A percentile compares a stretch with the other conserved stretches of the same genome.
Conservation (phyloP, 2,797 vertebrate genomes). For the Monodelphis domestica region DNA sequence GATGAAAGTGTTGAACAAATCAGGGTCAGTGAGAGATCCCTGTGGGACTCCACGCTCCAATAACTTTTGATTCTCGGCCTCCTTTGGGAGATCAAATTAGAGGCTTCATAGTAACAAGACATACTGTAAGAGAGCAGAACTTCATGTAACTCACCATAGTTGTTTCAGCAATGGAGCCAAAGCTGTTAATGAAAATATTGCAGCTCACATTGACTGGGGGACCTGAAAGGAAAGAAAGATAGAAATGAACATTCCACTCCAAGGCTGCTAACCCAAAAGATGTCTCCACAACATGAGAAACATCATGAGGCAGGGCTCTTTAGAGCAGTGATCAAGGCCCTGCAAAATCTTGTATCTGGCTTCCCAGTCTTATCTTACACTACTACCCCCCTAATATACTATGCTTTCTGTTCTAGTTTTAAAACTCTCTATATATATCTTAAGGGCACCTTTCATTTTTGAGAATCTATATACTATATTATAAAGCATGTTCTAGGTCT, state of each 20-base stretch:
- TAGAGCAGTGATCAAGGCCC: background rate
- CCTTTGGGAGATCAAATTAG: background rate
- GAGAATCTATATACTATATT: background rate
- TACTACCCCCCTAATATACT: background rate
- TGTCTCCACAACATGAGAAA: background rate
- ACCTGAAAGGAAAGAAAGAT: slow-evolving; percentile 88
- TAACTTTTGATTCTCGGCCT: background rate
- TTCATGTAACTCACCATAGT: slow-evolving; percentile 93
- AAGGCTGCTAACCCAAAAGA: background rate
- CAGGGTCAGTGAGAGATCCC: background rate
- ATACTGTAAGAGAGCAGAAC: slow-evolving; percentile 57
- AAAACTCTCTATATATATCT: background rate
- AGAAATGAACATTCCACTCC: slow-evolving; percentile 58
- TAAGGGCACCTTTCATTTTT: background rate
- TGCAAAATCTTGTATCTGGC: background rate
- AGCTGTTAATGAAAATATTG: slow-evolving; percentile 99
- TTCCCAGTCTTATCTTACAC: background rate
- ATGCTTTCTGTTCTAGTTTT: background rate
- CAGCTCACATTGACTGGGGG: slow-evolving; percentile 98
- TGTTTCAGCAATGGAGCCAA: slow-evolving; percentile 98
- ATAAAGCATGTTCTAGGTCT: background rate
- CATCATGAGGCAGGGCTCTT: background rate
- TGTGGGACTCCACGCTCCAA: background rate
- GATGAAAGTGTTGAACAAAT: background rate
- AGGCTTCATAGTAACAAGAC: background rate